Conservation (phyloP, 2,888 invertebrate genomes). For the Phortica magna region DNA sequence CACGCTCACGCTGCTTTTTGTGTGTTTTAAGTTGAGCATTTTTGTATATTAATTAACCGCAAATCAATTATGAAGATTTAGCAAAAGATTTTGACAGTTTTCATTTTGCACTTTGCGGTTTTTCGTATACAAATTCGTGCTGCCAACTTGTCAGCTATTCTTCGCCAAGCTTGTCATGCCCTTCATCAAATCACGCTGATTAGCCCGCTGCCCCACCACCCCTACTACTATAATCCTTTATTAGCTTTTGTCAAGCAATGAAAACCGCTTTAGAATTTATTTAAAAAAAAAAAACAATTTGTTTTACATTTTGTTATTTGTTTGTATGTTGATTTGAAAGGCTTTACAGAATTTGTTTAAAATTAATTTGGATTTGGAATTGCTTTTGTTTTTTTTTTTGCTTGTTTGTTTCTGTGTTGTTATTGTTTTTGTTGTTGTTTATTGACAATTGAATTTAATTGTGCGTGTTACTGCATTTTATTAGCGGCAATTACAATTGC, state of each 20-base stretch:
- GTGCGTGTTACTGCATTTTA: constrained; percentile 29
- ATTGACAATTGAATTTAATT: constrained; percentile 33
- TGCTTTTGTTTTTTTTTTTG: constrained; percentile 5
- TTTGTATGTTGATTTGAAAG: not conserved
- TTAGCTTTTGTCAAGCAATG: not conserved
- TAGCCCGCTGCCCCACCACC: too few species aligned
- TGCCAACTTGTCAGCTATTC: not conserved
- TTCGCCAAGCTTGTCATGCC: not conserved
- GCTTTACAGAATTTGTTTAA: not conserved
- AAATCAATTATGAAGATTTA: constrained; percentile 30
- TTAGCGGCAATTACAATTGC: constrained; percentile 24
- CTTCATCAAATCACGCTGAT: not conserved
- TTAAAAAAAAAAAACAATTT: not conserved
- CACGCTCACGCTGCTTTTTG: not conserved
- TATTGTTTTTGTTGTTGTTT: constrained; percentile 2
- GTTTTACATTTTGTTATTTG: not conserved
- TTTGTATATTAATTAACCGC: constrained; percentile 3
- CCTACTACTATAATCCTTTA: too few species aligned
- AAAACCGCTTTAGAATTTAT: constrained; percentile 6
- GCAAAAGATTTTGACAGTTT: constrained; percentile 28
- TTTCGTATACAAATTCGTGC: not conserved
- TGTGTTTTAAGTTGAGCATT: not conserved
- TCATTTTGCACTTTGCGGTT: not conserved
- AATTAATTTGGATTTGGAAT: constrained; percentile 2
- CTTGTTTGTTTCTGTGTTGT: not conserved